phyloP scores from a whole-genome alignment of 2,113 vertebrate genomes.

The Misgurnus anguillicaudatus region DNA sequence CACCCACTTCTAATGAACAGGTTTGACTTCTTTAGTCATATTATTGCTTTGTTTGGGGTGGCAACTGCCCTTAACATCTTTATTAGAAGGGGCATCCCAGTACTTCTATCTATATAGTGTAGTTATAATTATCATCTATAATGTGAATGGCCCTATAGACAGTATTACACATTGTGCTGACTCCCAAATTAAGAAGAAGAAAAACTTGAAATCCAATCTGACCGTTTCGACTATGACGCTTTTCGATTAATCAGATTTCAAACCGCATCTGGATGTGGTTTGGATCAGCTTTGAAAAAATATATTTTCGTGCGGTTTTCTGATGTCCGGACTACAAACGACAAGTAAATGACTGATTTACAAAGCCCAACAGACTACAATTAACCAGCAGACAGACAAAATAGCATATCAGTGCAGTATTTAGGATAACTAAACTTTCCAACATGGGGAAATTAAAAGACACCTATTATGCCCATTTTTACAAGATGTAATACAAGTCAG shows the following conservation, averaged over 20 bases:
- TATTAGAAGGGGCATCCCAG: no score
- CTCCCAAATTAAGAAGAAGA: background rate
- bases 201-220: slow-evolving; percentile 11
- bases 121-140: no score
- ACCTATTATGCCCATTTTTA: no score
- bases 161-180: slow-evolving; percentile 3
- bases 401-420: background rate
- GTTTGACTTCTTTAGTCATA: no score
- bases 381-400: background rate
- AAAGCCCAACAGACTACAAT: background rate
- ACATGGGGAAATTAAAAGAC: background rate
- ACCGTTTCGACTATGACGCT: background rate
- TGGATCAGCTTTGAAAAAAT: background rate
- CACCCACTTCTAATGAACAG: no score
- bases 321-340: background rate
- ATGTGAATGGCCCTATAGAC: background rate
- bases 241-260: background rate
- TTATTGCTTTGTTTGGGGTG: no score
- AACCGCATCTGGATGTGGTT: background rate
- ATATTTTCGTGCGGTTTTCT: background rate
- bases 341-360: background rate
- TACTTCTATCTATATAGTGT: no score
- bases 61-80: no score
- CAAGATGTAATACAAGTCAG: no score
- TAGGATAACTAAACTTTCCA: background rate